phyloP scores from a whole-genome alignment of 1,140 invertebrate species.

The Brachionus rotundiformis region DNA sequence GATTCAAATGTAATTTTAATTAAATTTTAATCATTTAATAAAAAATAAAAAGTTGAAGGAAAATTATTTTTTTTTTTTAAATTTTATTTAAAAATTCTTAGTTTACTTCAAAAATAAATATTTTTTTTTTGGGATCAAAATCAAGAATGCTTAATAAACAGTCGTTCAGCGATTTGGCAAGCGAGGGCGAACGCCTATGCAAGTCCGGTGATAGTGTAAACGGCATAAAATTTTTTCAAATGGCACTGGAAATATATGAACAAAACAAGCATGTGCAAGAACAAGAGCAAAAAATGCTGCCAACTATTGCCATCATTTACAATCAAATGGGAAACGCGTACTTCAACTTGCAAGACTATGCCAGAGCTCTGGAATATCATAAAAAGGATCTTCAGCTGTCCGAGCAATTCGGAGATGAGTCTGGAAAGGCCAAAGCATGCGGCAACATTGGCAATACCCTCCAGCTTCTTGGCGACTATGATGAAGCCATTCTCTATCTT shows the following conservation, averaged over 20 bases:
- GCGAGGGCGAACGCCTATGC: conserved; percentile 92
- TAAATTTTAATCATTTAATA: neutral
- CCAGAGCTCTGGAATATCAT: conserved; percentile 94
- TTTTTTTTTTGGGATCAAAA: neutral
- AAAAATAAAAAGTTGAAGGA: neutral
- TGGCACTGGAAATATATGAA: conserved; percentile 64
- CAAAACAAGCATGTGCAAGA: conserved; percentile 3
- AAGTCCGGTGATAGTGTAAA: conserved; percentile 90
- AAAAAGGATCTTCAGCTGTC: conserved; percentile 91
- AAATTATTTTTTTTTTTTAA: neutral
- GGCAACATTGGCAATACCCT: conserved; percentile 95
- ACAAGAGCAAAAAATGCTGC: conserved; percentile 59
- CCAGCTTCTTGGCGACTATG: conserved; percentile 94
- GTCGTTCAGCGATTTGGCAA: conserved; percentile 69
- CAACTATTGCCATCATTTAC: conserved; percentile 90
- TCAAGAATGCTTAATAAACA: conserved; percentile 33
- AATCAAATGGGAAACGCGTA: conserved; percentile 97
- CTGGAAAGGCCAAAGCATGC: conserved; percentile 95
- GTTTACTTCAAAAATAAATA: neutral
- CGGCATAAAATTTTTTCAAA: conserved; percentile 95
- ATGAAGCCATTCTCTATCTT: conserved; percentile 93
- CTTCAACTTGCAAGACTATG: conserved; percentile 94
- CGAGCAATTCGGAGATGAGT: conserved; percentile 77
- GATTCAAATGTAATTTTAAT: neutral
- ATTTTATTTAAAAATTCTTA: neutral